Conservation (phyloP, 2,888 invertebrate species). For the Pterostichus madidus region DNA sequence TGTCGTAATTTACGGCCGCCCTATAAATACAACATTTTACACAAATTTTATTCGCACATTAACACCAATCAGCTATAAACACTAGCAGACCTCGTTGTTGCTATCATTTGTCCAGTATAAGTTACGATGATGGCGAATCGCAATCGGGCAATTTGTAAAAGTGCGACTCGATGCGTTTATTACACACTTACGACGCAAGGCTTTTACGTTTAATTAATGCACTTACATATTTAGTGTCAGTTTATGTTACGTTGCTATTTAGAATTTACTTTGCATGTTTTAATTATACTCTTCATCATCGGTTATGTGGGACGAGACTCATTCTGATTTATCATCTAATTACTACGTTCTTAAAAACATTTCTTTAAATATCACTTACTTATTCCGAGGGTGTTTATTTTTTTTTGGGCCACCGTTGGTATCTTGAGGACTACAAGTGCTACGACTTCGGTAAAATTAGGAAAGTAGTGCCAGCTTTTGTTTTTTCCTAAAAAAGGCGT, state of each 20-base stretch:
- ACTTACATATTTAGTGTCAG: conserved; percentile 48
- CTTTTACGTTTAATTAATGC: conserved; percentile 56
- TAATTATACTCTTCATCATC: conserved; percentile 27
- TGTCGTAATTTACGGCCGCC: neutral
- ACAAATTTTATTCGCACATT: conserved; percentile 48
- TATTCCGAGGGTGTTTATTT: too few relatives aligned
- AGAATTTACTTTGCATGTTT: conserved; percentile 50
- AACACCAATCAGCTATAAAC: conserved; percentile 27
- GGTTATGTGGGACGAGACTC: neutral
- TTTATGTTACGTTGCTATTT: conserved; percentile 6
- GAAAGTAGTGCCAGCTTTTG: too few relatives aligned
- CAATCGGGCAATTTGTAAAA: conserved; percentile 54
- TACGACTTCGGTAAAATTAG: too few relatives aligned
- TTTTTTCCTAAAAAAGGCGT: too few relatives aligned
- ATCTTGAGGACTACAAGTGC: too few relatives aligned
- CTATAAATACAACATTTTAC: conserved; percentile 47
- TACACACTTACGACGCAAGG: conserved; percentile 27
- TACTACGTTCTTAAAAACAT: conserved; percentile 6
- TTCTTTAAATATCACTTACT: too few relatives aligned
- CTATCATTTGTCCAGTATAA: neutral
- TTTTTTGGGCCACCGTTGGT: too few relatives aligned
- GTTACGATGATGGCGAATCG: conserved; percentile 25
- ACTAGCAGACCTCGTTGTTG: neutral
- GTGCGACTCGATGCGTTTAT: conserved; percentile 30
- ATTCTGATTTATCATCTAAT: conserved; percentile 27